Conservation (phyloP, 1,140 invertebrate genomes). For the Agrypnia vestita region DNA sequence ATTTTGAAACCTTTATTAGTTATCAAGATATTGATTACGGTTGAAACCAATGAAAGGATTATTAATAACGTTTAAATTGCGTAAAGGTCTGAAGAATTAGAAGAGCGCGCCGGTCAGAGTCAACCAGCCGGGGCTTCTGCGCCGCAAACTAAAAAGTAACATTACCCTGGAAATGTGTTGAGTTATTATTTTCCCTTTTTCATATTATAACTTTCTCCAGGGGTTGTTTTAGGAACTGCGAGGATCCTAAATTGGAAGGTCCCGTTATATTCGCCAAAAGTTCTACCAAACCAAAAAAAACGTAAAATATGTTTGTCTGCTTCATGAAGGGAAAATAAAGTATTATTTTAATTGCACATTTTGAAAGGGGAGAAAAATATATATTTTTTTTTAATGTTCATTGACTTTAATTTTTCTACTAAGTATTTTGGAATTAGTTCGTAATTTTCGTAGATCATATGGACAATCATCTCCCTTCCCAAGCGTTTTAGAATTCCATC, state of each 20-base stretch:
- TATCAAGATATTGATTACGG: no score
- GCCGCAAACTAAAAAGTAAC: slow-evolving; percentile 28
- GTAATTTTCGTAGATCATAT: no score
- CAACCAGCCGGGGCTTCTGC: not conserved
- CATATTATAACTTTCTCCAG: slow-evolving; percentile 36
- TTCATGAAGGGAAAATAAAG: slow-evolving; percentile 42
- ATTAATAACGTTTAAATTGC: no score
- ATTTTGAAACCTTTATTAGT: no score
- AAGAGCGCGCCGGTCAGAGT: no score
- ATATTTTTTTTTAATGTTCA: no score
- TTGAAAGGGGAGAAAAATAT: not conserved
- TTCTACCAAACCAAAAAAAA: slow-evolving; percentile 12
- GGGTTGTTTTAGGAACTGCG: slow-evolving; percentile 35
- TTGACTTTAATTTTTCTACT: no score
- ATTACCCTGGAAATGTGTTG: slow-evolving; percentile 37
- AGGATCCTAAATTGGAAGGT: slow-evolving; percentile 42
- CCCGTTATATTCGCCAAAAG: slow-evolving; percentile 33
- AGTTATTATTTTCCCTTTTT: slow-evolving; percentile 46
- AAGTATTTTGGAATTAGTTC: no score
- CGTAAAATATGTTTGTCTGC: slow-evolving; percentile 13
- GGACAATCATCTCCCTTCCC: no score
- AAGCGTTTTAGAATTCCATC: no score
- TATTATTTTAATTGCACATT: slow-evolving; percentile 13
- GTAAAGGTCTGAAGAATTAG: no score
- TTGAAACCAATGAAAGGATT: no score